These are phyloP conservation scores for Pocillopora grandis DNA, from an alignment of 92 coral and sea anemone species.

Conservation along the genomic window DNA sequence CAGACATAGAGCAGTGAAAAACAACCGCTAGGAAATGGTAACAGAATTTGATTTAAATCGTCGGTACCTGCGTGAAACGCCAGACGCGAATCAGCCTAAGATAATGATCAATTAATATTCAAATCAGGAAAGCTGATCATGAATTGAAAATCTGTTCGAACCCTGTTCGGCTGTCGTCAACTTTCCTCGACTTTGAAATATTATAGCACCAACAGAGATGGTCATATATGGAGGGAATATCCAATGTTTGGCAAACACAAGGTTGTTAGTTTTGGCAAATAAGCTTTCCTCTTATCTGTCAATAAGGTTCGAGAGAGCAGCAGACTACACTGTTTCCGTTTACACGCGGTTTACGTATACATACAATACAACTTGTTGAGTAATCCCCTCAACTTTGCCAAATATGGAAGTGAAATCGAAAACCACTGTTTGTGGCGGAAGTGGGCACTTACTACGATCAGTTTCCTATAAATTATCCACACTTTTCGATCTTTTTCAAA, in stretches of 20 bases:
- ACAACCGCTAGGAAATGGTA: too few species aligned
- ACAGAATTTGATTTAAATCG: not conserved
- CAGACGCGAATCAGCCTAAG: not conserved
- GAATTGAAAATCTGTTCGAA: not conserved
- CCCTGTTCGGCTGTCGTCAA: not conserved
- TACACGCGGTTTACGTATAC: too few species aligned
- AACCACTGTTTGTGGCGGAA: not conserved
- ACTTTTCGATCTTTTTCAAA: not conserved
- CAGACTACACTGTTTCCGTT: not conserved
- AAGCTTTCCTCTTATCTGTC: not conserved
- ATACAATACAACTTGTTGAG: not conserved
- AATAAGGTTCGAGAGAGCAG: not conserved
- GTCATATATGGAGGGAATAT: not conserved
- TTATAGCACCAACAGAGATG: not conserved
- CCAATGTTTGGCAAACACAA: not conserved
- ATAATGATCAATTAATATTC: not conserved
- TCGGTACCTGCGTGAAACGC: not conserved
- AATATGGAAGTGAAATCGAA: conserved; percentile 14
- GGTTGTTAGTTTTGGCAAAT: not conserved
- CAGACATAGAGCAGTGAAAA: not conserved
- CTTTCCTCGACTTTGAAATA: not conserved
- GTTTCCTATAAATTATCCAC: not conserved
- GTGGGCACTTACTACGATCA: conserved; percentile 15
- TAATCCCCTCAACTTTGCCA: not conserved
- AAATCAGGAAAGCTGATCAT: not conserved